Evolutionary conservation across 2,888 invertebrate genomes (phyloP), one percentile per base, ranked within the genome.

Genomic region (Drosophila picticornis): DNA sequence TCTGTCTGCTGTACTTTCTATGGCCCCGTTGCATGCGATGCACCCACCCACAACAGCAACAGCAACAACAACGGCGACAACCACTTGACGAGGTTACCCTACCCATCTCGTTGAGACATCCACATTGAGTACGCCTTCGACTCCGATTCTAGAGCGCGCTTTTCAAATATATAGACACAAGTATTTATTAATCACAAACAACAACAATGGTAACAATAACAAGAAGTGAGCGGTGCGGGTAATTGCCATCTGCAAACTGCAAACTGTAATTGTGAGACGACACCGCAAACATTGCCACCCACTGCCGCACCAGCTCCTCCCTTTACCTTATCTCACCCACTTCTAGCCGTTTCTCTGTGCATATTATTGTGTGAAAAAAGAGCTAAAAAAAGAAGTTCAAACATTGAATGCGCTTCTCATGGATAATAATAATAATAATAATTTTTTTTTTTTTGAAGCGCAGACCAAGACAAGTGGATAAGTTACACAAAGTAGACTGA

Each of bases 341-440:
- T 11, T 29, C 57, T 46, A 43, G 40, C 53, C 55, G 64, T 62
- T 59, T 64, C 72, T 82, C 80, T 80, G 80, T 86, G 81, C 82
- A 73, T 79, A 80, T 81, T 77, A 87, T 83, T 86, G 83, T 87
- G 87, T 86, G 87, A 87, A 84, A 77, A 70, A 69, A 67, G 66
- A 66, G 46, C 58, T 61, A 68, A 71, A 60, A 63, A 63, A 69
- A 84, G 77, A 84, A 85, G 88, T 85, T 88, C 74, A 83, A 75
- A 61, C 79, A 76, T 72, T 85, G 88, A 85, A 88, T 88, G 88
- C 73, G 70, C 83, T 88, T 85, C 85, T 81, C 88, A 86, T 78
- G 77, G 70, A 81, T 84, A n/a, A 55, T 56, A 56, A 56, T 56
- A 55, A 55, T 83, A 74, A 83, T 77, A 46, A 16, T 72, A 72